Conservation (phyloP, 2,888 invertebrate species). For the Drosophila robusta region DNA sequence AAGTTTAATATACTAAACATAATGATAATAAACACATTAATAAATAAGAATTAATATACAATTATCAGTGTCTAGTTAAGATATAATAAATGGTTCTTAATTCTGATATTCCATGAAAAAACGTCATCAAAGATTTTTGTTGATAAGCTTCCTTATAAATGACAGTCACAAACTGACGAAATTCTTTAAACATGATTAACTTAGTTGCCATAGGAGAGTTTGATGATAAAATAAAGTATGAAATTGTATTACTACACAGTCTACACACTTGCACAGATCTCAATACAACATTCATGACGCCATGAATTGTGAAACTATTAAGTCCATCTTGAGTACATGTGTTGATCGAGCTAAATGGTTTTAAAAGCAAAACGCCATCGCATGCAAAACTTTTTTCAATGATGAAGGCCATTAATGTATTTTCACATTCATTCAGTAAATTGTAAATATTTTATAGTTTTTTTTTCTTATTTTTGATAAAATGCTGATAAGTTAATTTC, state of each 20-base stretch:
- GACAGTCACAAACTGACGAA: neutral
- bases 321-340: constrained; percentile 20
- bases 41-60: neutral
- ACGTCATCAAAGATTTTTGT: neutral
- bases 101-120: neutral
- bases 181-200: constrained; percentile 11
- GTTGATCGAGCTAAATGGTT: constrained; percentile 5
- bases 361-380: constrained; percentile 18
- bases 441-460: neutral
- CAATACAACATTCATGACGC: neutral
- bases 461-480: neutral
- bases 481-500: neutral
- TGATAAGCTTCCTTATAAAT: constrained; percentile 14
- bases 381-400: constrained; percentile 14
- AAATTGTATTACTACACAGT: neutral
- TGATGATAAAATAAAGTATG: neutral
- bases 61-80: neutral
- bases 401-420: neutral
- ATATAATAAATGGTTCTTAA: neutral
- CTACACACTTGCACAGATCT: neutral
- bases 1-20: too few species aligned
- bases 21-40: too few species aligned
- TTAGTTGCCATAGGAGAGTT: neutral
- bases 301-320: constrained; percentile 9
- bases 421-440: constrained; percentile 38